Base-by-base conservation (phyloP, 2,113 vertebrate species). In the Scopus umbretta region DNA sequence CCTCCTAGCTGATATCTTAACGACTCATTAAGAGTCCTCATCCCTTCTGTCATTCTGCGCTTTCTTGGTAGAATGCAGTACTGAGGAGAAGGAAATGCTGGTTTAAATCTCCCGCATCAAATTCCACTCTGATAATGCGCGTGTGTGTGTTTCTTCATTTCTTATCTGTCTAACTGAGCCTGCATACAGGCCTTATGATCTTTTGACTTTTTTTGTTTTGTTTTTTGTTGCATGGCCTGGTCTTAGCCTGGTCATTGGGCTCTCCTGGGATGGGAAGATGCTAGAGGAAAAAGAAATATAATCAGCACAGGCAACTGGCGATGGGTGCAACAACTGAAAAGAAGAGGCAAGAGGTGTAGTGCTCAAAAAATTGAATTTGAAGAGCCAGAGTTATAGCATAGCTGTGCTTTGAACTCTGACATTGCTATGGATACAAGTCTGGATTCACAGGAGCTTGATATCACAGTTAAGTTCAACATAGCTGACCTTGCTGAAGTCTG, bases 101-200 rank as follows among this genome's bases (percentile, higher is more conserved):
- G 2, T 45, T 92, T 91, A 29, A 70, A 23, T 78, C 22, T 62
- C 6, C 14, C 19, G 80, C 30, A 76, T 70, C 18, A 38, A 6
- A 71, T 71, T 84, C 85, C 0, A 0, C 16, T 58, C 27, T 63
- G 29, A 18, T 50, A 50, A 59, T 29, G 13, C 2, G 2, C 2
- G 0, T 49, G 5, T 63, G 15, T 55, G 4, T 61, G 26, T 52
- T 75, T 65, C 10, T 80, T 70, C 4, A 29, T 91, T 62, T 84
- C 13, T 74, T 6, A 6, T 76, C 25, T 34, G 23, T 42, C 34
- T 75, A 56, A 75, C 47, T 59, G 30, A 42, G 11, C 63, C 55
- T 63, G 30, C 29, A n/a, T 55, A 42, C 10, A 74, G 30, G n/a
- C 13, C 2, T 70, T 55, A 17, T 0, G 8, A 40, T 2, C 1